Evolutionary conservation across 2,113 vertebrate genomes (phyloP).

Genomic region (Argyrosomus japonicus): DNA sequence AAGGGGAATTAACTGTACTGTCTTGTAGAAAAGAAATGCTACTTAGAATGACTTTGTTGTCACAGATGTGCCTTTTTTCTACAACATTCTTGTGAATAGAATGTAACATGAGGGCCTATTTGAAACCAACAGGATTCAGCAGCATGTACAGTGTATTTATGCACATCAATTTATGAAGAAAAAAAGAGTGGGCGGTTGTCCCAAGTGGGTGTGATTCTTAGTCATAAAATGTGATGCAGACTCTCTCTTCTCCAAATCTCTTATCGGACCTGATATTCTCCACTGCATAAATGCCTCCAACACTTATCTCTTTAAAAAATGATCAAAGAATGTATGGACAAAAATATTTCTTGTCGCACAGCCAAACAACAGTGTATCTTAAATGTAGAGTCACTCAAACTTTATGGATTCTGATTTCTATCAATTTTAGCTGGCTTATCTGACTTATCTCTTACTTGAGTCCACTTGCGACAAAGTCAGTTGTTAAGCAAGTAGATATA

Average conservation of each 20-base stretch:
- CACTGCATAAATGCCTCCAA: not conserved
- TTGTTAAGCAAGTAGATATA: not conserved
- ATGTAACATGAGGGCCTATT: slow-evolving; percentile 8
- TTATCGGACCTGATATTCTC: not conserved
- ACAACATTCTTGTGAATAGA: slow-evolving; percentile 18
- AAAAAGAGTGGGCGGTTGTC: slow-evolving; percentile 22
- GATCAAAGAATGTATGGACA: not conserved
- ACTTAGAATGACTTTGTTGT: slow-evolving; percentile 42
- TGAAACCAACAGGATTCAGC: slow-evolving; percentile 15
- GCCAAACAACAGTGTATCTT: slow-evolving; percentile 3
- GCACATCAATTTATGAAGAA: slow-evolving; percentile 7
- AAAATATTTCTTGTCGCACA: slow-evolving; percentile 2
- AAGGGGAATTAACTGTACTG: slow-evolving; percentile 62
- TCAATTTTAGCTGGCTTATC: not conserved
- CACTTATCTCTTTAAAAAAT: slow-evolving; percentile 9
- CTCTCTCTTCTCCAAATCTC: slow-evolving; percentile 1
- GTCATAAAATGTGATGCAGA: slow-evolving; percentile 4
- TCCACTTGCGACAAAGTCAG: not conserved
- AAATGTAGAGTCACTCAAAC: not conserved
- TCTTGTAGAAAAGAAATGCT: slow-evolving; percentile 43
- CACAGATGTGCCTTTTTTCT: not conserved
- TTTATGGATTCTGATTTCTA: slow-evolving; percentile 1
- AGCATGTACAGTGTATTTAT: slow-evolving; percentile 25
- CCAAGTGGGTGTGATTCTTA: slow-evolving; percentile 27
- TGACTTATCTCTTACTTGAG: not conserved